These are phyloP conservation scores for Dreissena polymorpha DNA, from an alignment of 1,140 invertebrate genomes.

Conservation along the genomic window DNA sequence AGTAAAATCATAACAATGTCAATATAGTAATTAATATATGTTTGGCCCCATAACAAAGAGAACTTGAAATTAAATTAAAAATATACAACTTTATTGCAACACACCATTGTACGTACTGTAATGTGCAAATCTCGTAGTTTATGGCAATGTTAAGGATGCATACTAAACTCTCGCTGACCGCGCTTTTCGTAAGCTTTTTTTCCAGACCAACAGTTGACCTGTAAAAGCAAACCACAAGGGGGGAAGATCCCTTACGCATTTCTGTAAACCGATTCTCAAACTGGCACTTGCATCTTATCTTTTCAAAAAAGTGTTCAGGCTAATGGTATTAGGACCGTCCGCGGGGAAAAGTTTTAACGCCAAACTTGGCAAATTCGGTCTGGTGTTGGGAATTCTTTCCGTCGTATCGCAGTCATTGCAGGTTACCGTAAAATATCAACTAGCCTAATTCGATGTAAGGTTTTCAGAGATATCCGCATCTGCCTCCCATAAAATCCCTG, in stretches of 20 bases:
- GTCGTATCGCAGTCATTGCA: constrained; percentile 17
- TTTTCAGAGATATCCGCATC: constrained; percentile 55
- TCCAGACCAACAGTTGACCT: neutral
- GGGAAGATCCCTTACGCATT: constrained; percentile 26
- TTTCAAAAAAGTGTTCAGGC: constrained; percentile 25
- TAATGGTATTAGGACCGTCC: constrained; percentile 40
- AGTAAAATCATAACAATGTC: too few species aligned
- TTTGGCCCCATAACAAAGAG: too few species aligned
- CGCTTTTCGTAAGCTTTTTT: too few species aligned
- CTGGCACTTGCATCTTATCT: constrained; percentile 50
- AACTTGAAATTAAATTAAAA: too few species aligned
- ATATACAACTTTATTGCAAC: too few species aligned
- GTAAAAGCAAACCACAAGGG: constrained; percentile 14
- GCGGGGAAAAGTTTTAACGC: constrained; percentile 39
- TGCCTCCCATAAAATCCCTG: constrained; percentile 56
- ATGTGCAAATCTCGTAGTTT: too few species aligned
- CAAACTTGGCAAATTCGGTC: constrained; percentile 21
- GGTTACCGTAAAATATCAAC: constrained; percentile 24
- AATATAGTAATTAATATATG: too few species aligned
- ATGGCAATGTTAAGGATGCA: too few species aligned
- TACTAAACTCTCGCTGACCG: too few species aligned
- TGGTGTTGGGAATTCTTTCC: constrained; percentile 16
- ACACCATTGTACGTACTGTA: too few species aligned
- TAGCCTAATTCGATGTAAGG: constrained; percentile 52
- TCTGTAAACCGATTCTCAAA: constrained; percentile 6